Evolutionary conservation across 2,113 vertebrate genomes (phyloP).

Genomic region (Zootoca vivipara): DNA sequence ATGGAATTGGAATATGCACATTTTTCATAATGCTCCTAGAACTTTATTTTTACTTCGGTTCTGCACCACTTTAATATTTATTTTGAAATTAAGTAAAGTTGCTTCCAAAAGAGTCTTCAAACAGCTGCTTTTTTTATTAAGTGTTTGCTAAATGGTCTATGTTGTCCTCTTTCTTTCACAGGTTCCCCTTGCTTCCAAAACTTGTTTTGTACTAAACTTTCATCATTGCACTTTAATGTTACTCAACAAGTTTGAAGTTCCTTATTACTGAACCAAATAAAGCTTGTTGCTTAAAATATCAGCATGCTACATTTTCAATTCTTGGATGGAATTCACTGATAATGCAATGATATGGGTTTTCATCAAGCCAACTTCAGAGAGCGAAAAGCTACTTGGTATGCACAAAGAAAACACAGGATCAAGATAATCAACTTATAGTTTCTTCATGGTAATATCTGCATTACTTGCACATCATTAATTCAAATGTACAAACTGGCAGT

Average conservation of each 20-base stretch:
- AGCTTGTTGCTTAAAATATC: slow-evolving; percentile 30
- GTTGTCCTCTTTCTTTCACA: slow-evolving; percentile 53
- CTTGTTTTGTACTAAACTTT: slow-evolving; percentile 48
- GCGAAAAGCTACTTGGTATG: slow-evolving; percentile 1
- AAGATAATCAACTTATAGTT: background rate
- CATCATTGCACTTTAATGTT: slow-evolving; percentile 68
- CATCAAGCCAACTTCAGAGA: slow-evolving; percentile 25
- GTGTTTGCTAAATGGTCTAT: slow-evolving; percentile 58
- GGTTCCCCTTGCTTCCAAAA: slow-evolving; percentile 59
- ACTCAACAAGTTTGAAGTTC: slow-evolving; percentile 43
- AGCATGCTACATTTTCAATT: background rate
- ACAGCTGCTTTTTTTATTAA: slow-evolving; percentile 47
- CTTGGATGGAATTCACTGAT: background rate
- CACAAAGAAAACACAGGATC: background rate
- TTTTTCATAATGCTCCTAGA: slow-evolving; percentile 34
- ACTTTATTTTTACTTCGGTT: slow-evolving; percentile 54
- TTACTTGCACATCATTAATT: slow-evolving; percentile 27
- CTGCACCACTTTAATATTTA: slow-evolving; percentile 19
- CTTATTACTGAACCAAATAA: slow-evolving; percentile 51
- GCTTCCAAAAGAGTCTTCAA: slow-evolving; percentile 58
- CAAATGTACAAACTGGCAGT: slow-evolving; percentile 7
- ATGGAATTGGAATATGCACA: slow-evolving; percentile 22
- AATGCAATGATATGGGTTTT: slow-evolving; percentile 10
- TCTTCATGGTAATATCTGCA: slow-evolving; percentile 41
- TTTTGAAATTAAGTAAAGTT: slow-evolving; percentile 48